Conservation (phyloP, 2,797 vertebrate genomes). For the Helostoma temminkii region DNA sequence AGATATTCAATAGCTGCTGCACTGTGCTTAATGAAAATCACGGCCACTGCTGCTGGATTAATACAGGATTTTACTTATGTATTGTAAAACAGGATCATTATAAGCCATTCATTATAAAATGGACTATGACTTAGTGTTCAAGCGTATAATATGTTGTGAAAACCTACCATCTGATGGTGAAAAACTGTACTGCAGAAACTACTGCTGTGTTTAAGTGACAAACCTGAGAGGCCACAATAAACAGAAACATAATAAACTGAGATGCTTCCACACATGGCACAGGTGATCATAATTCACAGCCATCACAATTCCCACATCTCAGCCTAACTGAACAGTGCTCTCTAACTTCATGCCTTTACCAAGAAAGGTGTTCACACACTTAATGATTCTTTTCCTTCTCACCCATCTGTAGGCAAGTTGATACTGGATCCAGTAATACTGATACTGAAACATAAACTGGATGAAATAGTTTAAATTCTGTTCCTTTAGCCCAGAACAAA, state of each 20-base stretch:
- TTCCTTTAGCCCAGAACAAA: too few species aligned
- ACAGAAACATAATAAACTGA: not conserved
- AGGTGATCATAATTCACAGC: not conserved
- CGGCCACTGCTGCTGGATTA: not conserved
- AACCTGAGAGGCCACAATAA: too few species aligned
- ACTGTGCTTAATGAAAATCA: conserved; percentile 4
- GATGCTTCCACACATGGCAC: not conserved
- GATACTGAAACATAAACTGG: too few species aligned
- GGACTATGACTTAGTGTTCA: not conserved
- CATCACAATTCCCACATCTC: not conserved
- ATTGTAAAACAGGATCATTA: not conserved
- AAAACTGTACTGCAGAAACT: conserved; percentile 37
- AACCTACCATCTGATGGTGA: conserved; percentile 70
- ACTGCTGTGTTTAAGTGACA: not conserved
- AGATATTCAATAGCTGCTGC: not conserved
- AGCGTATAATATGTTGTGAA: conserved; percentile 27
- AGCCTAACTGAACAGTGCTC: too few species aligned
- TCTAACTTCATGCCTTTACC: too few species aligned
- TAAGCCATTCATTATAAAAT: not conserved
- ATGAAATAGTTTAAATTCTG: too few species aligned
- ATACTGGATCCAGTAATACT: too few species aligned
- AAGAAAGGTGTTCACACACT: too few species aligned
- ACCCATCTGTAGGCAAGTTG: too few species aligned
- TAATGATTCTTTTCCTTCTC: too few species aligned
- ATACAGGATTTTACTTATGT: conserved; percentile 13